Evolutionary conservation across 2,113 vertebrate genomes (phyloP), one percentile per base, ranked within the genome.

Genomic region (Hipposideros armiger): DNA sequence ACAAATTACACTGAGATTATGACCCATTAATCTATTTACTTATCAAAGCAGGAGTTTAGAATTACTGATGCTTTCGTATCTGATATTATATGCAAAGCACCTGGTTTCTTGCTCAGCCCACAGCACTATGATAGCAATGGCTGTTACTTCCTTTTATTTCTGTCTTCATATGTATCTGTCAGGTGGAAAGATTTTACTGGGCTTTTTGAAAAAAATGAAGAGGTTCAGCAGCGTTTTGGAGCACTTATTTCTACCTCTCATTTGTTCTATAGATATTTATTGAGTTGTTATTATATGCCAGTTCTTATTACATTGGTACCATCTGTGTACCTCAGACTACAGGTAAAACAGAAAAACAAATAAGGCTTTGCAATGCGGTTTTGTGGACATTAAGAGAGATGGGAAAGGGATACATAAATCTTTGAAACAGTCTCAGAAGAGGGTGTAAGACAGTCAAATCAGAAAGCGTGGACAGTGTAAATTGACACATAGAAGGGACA

Each of bases 141-240:
- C 22, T 64, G 5, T 69, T 76, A 52, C 2, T 47, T 87, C 7
- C n/a, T 88, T 90, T 96, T 81, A 58, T 90, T 88, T 87, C 36
- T 76, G 0, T 40, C 32, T 81, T 67, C 22, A 64, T 30, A 13
- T 54, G 30, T 50, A 66, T 69, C 92, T 94, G 42, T 50, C 90
- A n/a, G 16, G 7, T 14, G 95, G 67, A 87, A 95, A 64, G 3
- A 40, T 82, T 82, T 85, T 32, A 26, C 7, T 73, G 2, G 2
- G 19, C 24, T 64, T 87, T 69, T 5, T 91, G 62, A 81, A 28
- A 89, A 94, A 81, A 69, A 87, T 36, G 20, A 83, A 66, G 47
- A 92, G 20, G 22, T 50, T 88, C 24, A 82, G 15, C 42, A 88
- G 54, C 9, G 77, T 90, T 80, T 19, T 64, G 50, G 86, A 93